Evolutionary conservation across 2,888 invertebrate species (phyloP).

Genomic region (Noctua janthina): DNA sequence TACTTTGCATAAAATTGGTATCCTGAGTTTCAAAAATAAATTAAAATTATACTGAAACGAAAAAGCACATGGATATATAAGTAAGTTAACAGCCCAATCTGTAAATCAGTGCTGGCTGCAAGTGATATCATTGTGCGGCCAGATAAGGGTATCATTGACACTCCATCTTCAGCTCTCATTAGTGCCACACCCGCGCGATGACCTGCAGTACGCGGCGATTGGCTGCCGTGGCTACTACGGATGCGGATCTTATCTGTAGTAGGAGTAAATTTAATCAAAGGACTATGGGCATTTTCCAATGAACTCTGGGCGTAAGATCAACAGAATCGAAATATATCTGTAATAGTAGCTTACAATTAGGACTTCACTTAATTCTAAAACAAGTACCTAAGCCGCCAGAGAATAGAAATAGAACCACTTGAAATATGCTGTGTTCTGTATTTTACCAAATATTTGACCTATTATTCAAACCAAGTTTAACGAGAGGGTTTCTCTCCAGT

Average conservation of each 20-base stretch:
- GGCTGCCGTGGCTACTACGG: neutral
- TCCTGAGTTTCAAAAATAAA: neutral
- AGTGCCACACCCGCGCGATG: constrained; percentile 40
- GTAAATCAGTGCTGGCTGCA: neutral
- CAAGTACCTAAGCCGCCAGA: no score
- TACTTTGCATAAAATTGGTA: neutral
- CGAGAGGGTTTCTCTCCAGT: no score
- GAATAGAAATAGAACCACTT: no score
- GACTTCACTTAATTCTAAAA: no score
- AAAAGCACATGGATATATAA: neutral
- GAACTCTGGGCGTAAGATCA: no score
- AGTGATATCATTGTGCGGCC: constrained; percentile 41
- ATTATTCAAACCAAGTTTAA: no score
- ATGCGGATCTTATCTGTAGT: neutral
- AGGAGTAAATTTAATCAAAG: neutral
- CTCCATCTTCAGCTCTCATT: constrained; percentile 51
- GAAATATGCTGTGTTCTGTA: no score
- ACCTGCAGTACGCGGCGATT: constrained; percentile 19
- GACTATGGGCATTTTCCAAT: neutral
- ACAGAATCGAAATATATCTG: neutral
- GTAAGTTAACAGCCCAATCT: neutral
- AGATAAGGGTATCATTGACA: constrained; percentile 44
- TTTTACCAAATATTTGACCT: no score
- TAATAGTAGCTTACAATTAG: neutral
- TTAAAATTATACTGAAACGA: neutral